These are phyloP conservation scores for Calycopis cecrops DNA, from an alignment of 1,140 invertebrate genomes.

Conservation along the genomic window DNA sequence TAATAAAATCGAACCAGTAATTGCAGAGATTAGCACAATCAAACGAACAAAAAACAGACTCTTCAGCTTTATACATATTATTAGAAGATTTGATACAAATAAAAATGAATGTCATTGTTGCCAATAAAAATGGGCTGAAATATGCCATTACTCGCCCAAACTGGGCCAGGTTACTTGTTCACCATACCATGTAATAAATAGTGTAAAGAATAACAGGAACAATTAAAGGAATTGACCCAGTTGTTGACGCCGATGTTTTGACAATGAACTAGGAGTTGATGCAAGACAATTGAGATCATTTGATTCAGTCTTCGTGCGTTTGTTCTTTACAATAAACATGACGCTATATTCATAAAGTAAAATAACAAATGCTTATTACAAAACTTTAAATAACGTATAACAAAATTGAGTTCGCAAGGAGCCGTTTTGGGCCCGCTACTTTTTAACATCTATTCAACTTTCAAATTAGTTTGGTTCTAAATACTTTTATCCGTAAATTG, in stretches of 20 bases:
- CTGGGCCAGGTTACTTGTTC: no score
- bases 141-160: no score
- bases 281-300: slow-evolving; percentile 1
- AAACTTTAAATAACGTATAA: background rate
- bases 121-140: no score
- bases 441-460: slow-evolving; percentile 1
- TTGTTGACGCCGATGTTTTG: background rate
- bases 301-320: slow-evolving; percentile 1
- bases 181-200: no score
- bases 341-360: no score
- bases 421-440: background rate
- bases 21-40: no score
- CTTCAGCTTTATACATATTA: no score
- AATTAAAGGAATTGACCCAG: slow-evolving; percentile 8
- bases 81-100: no score
- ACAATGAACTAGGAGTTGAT: slow-evolving; percentile 1
- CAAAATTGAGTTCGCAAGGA: slow-evolving; percentile 13
- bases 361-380: background rate
- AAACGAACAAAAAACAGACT: no score
- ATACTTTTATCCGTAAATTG: background rate
- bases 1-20: no score
- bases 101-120: no score
- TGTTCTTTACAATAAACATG: background rate
- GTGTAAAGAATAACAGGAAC: no score
- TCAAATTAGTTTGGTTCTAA: background rate